These are phyloP conservation scores for Sepioteuthis lessoniana DNA, from an alignment of 2,888 invertebrate genomes.

Conservation along the genomic window DNA sequence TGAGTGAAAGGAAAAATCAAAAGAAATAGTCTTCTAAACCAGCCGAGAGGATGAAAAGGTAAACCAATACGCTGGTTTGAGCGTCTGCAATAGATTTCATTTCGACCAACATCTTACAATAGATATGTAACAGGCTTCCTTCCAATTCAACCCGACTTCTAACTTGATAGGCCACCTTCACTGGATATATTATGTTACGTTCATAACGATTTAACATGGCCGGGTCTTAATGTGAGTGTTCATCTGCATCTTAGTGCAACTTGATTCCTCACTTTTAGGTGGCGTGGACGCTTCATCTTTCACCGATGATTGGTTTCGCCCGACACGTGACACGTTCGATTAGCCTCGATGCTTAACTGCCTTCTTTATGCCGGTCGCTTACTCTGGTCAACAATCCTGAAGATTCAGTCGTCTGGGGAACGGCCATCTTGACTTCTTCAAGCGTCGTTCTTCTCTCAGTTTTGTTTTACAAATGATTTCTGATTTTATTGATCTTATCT, in stretches of 20 bases:
- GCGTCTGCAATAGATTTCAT: too few relatives aligned
- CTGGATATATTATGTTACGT: background rate
- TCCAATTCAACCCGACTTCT: background rate
- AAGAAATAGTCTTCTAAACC: too few relatives aligned
- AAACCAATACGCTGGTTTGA: too few relatives aligned
- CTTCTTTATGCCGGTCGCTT: background rate
- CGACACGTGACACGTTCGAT: conserved; percentile 38
- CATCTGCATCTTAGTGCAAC: background rate
- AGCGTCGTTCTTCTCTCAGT: background rate
- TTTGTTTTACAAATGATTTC: background rate
- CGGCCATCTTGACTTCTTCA: conserved; percentile 16
- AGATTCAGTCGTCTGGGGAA: background rate
- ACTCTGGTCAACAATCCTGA: background rate
- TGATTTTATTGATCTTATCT: background rate
- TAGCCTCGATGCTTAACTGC: background rate
- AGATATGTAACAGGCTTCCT: background rate
- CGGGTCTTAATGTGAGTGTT: background rate
- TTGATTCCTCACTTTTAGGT: background rate
- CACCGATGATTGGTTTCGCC: conserved; percentile 14
- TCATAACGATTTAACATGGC: background rate
- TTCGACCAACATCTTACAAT: background rate
- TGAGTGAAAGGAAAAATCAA: too few relatives aligned
- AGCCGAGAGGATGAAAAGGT: too few relatives aligned
- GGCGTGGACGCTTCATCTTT: background rate
- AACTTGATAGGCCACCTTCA: background rate